Evolutionary conservation across 2,888 invertebrate species (phyloP).

Genomic region (Drepanosiphum platanoidis): DNA sequence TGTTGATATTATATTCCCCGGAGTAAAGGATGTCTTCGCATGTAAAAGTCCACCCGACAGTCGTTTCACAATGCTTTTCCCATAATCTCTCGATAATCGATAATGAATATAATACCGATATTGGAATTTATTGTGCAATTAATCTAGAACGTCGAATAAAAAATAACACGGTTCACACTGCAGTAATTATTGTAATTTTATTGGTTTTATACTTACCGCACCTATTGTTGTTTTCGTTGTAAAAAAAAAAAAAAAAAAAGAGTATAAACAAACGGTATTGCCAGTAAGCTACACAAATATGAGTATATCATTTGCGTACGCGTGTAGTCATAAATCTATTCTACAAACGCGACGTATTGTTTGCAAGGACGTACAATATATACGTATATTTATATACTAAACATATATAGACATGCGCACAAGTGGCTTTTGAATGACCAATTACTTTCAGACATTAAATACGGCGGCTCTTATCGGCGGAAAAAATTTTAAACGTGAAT

Average conservation of each 20-base stretch:
- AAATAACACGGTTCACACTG: no score
- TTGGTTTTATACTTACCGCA: no score
- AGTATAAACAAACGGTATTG: background rate
- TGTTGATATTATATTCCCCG: no score
- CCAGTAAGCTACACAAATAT: background rate
- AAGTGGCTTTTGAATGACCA: conserved; percentile 52
- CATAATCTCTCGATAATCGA: no score
- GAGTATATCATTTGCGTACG: background rate
- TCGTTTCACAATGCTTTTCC: no score
- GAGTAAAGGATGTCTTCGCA: no score
- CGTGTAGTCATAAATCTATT: background rate
- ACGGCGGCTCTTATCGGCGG: background rate
- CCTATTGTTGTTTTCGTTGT: background rate
- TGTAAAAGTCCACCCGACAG: no score
- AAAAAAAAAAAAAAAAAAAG: background rate
- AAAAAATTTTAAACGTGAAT: conserved; percentile 22
- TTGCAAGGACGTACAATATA: conserved; percentile 2
- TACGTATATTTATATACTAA: no score
- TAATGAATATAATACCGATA: no score
- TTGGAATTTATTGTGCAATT: no score
- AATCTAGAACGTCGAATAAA: no score
- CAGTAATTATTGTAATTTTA: no score
- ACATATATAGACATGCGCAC: conserved; percentile 5
- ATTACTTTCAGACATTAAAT: conserved; percentile 42
- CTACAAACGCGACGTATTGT: background rate